Evolutionary conservation across 2,113 vertebrate species (phyloP), one percentile per base, ranked within the genome.

Genomic region (Dinomys branickii): DNA sequence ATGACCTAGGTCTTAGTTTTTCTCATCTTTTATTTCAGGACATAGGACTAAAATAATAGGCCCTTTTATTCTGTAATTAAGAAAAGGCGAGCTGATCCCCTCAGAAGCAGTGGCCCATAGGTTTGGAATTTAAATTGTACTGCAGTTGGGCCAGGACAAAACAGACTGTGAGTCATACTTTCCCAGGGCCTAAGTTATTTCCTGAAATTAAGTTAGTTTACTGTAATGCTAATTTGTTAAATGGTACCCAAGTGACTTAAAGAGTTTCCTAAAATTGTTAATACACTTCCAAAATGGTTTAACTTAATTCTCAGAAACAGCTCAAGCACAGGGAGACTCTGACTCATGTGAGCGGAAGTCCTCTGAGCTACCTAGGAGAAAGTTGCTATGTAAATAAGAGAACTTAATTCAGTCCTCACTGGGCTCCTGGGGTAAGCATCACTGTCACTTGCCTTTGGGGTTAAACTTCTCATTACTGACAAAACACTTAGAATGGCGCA

Each of bases 131-230:
- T 88, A 95, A 88, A 75, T 93, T 95, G 82, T 91, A 78, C 30
- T 20, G 38, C 44, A 65, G 41, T 78, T 30, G 82, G 85, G 47
- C 47, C 47, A 50, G 47, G 77, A 95, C 71, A 96, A 97, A 96
- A 73, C 61, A 95, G 90, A 63, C 54, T 5, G 77, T 97, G 95
- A 97, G 81, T 95, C 96, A 97, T 30, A 47, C 85, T 88, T 92
- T 97, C 94, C 93, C 56, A 35, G 69, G 58, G 84, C 73, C 92
- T 88, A 78, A 96, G 88, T 92, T 94, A 87, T 86, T 97, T 97
- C 94, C 95, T 94, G 94, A 96, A 94, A 95, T 95, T 77, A 96
- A 95, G 73, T 96, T 71, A 97, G 92, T 41, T 77, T 77, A 47
- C 28, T 26, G 38, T 61, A 96, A 96, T 41, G 71, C 58, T 97